phyloP scores from a whole-genome alignment of 1,140 invertebrate species.

The Gryon sp. region DNA sequence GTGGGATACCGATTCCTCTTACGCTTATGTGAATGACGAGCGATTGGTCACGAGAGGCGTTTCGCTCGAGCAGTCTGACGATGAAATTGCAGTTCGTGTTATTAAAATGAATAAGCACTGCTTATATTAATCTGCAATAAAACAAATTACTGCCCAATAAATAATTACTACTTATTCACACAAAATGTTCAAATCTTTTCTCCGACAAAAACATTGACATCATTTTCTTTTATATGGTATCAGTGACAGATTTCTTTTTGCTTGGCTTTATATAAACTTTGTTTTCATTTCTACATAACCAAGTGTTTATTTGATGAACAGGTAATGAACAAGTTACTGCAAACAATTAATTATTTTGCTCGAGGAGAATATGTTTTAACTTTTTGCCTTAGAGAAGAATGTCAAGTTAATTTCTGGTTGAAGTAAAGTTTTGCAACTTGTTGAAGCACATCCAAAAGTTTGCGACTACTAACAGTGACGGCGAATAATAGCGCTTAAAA shows the following conservation, averaged over 20 bases:
- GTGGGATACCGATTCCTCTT: constrained; percentile 60
- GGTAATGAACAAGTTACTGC: not conserved
- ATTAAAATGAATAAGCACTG: constrained; percentile 57
- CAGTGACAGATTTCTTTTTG: too few relatives aligned
- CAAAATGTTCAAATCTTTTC: too few relatives aligned
- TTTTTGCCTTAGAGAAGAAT: constrained; percentile 29
- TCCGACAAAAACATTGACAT: too few relatives aligned
- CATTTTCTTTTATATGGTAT: too few relatives aligned
- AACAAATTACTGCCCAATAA: constrained; percentile 34
- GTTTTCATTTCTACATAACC: too few relatives aligned
- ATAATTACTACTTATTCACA: too few relatives aligned
- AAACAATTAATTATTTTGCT: not conserved
- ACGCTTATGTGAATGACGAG: constrained; percentile 48
- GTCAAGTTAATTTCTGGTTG: constrained; percentile 31
- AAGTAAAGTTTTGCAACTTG: constrained; percentile 31
- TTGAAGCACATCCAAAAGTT: constrained; percentile 50
- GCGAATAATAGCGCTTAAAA: constrained; percentile 17
- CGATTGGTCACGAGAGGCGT: constrained; percentile 57
- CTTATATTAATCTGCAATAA: constrained; percentile 57
- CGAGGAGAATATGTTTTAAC: not conserved
- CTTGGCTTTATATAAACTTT: too few relatives aligned
- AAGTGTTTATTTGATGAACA: too few relatives aligned
- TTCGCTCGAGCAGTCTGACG: constrained; percentile 42
- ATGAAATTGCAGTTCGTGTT: constrained; percentile 58
- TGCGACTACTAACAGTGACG: not conserved